Conservation (phyloP, 2,797 vertebrate species). For the Thamnophis elegans region DNA sequence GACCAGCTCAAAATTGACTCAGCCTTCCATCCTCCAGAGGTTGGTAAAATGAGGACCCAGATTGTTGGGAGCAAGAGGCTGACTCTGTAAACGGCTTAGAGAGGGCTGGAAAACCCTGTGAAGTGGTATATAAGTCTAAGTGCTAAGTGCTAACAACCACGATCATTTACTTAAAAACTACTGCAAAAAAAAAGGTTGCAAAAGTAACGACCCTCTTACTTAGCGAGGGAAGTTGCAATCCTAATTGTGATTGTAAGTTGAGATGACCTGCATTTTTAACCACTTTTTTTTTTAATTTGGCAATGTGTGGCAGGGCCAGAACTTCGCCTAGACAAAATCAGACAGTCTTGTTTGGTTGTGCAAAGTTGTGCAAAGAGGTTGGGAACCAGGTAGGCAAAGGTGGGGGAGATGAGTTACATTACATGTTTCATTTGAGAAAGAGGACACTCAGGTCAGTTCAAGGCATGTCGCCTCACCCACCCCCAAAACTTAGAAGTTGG, state of each 20-base stretch:
- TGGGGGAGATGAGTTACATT: neutral
- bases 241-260: neutral
- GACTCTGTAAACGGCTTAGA: neutral
- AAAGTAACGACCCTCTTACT: neutral
- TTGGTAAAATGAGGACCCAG: neutral
- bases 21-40: neutral
- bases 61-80: neutral
- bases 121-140: neutral
- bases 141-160: neutral
- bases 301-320: neutral
- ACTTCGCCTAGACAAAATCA: neutral
- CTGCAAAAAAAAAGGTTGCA: neutral
- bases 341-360: neutral
- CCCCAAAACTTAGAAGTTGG: conserved; percentile 3
- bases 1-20: neutral
- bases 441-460: neutral
- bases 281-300: neutral
- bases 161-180: neutral
- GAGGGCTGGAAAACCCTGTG: neutral
- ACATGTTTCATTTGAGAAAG: neutral
- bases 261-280: neutral
- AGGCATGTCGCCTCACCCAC: neutral
- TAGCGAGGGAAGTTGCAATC: neutral
- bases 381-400: neutral
- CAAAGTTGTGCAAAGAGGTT: neutral